phyloP scores from a whole-genome alignment of 2,888 invertebrate species.

The Prenolepis imparis region DNA sequence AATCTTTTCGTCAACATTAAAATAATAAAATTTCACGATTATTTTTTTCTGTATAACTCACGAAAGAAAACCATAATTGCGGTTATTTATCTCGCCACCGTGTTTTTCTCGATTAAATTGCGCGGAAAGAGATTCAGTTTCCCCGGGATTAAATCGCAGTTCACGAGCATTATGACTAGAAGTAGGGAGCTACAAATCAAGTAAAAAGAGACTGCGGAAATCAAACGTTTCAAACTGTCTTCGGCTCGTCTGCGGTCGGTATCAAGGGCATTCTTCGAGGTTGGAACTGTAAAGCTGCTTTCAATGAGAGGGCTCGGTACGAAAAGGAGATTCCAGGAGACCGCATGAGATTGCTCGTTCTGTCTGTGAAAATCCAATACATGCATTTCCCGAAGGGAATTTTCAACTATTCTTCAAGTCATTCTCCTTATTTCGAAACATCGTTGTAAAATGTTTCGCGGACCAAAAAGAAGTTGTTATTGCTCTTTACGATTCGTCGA shows the following conservation, averaged over 20 bases:
- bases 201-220: conserved; percentile 45
- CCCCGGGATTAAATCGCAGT: conserved; percentile 67
- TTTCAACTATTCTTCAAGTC: conserved; percentile 36
- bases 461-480: conserved; percentile 63
- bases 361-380: conserved; percentile 76
- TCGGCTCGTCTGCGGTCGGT: conserved; percentile 61
- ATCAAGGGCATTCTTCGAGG: conserved; percentile 66
- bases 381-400: conserved; percentile 56
- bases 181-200: background rate
- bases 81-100: background rate
- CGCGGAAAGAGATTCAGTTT: conserved; percentile 44
- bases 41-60: background rate
- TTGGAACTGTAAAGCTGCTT: conserved; percentile 61
- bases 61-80: background rate
- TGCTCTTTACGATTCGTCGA: conserved; percentile 54
- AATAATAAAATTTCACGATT: background rate
- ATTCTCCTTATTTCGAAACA: conserved; percentile 43
- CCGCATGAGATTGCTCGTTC: conserved; percentile 72
- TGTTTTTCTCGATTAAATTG: conserved; percentile 25
- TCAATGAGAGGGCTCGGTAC: conserved; percentile 43
- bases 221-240: conserved; percentile 66
- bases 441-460: conserved; percentile 59
- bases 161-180: conserved; percentile 52
- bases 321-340: conserved; percentile 67
- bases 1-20: background rate